Base-by-base conservation (phyloP, 2,888 invertebrate genomes). In the Iselma pallidipennis region DNA sequence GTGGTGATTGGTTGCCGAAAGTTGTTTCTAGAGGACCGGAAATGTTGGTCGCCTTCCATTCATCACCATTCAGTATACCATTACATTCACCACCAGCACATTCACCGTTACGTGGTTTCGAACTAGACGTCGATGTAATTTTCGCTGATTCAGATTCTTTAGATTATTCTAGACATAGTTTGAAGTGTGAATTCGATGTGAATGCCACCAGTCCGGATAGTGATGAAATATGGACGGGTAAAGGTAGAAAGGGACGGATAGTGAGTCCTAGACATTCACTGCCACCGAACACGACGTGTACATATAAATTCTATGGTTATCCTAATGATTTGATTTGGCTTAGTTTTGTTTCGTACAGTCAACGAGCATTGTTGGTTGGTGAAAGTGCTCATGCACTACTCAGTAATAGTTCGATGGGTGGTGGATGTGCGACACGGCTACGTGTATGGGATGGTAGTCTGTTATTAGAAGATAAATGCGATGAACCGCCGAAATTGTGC, bases 41-140 rank as follows among this genome's bases (percentile, higher is more conserved):
- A 75, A 92, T 95, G 91, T 85, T 94, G 54, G 91, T 95, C 6
- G 93, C 94, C 55, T 94, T 95, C 79, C 91, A 91, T 79, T 94
- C 94, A 21, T 92, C 94, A 10, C 90, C 93, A 0, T 89, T 89
- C 78, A 91, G 92, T 65, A 91, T 93, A 55, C 94, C 94, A 2
- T 82, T 92, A 55, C 89, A 90, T 57, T 85, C 86, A 6, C 85
- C 85, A 4, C 78, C 81, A 5, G 87, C 88, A 3, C 87, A 87
- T 51, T 88, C 89, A 0, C 89, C 91, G 0, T 83, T 95, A 58
- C 84, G 92, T 3, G 92, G 92, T 58, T 91, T 95, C 74, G 95
- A 95, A 76, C 85, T 95, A 49, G 90, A 91, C 72, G 91, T 94
- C n/a, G 92, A 93, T 74, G 91, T 95, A 37, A 88, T 94, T 37